Base-by-base conservation (phyloP, 2,888 invertebrate species). In the Drosophila algonquin region DNA sequence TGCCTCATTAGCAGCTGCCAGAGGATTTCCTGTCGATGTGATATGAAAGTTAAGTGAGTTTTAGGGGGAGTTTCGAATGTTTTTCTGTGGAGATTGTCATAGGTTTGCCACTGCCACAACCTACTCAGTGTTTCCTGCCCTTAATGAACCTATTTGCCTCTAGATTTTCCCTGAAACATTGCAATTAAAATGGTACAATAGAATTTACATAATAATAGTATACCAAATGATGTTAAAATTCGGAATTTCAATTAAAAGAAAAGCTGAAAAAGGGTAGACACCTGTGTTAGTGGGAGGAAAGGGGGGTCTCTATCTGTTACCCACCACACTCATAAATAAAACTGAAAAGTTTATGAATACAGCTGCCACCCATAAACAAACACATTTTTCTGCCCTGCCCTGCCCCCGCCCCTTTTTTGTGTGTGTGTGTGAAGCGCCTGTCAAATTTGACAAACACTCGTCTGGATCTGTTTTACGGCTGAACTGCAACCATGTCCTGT, bases 381-480 rank as follows among this genome's bases (percentile, higher is more conserved):
- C 61, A 14, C 47, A 12, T 32, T 57, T 63, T 52, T 27, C 27
- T 35, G 45, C 9, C 35, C 35, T 32, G n/a, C 5, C 27, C 6
- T 27, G 7, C 6, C 7, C 27, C 7, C n/a, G n/a, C 16, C 30
- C 6, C 16, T 51, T 9, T n/a, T 47, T 0, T 21, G 21, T 21
- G 21, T 21, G 21, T 64, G 32, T 57, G 51, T 57, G 14, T 45
- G 40, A 47, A 58, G 32, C 18, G n/a, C 67, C 73, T 79, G 81
- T 79, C 79, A 79, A 79, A 58, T 65, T 75, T 79, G 79, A 79
- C 81, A 78, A 75, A 75, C 59, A 40, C 53, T 53, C 45, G 10
- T 59, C 51, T 51, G 50, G 67, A 75, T 53, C 61, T 68, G 65
- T 59, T 51, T 58, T n/a, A n/a, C 45, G 64, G 53, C 63, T 61